A percentile compares a stretch with the other conserved stretches of the same genome.
Conservation (phyloP, 1,140 invertebrate species). For the Lasioglossum baleicum region DNA sequence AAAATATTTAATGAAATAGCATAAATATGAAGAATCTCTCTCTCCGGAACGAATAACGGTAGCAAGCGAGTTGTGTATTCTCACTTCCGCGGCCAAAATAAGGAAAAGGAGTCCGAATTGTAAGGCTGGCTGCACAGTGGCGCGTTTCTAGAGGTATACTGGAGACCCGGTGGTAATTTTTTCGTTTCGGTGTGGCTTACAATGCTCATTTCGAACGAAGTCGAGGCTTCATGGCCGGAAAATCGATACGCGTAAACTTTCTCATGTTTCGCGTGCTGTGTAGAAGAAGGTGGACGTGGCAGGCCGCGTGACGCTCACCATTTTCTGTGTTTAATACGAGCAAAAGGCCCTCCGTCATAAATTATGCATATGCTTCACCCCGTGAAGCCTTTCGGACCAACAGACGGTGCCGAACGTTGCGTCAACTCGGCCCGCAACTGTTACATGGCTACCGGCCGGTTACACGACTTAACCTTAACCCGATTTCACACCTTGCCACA, state of each 20-base stretch:
- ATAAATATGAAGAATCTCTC: too few species aligned
- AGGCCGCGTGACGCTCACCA: not conserved
- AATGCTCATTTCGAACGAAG: not conserved
- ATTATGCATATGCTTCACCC: constrained; percentile 21
- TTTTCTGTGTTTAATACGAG: constrained; percentile 29
- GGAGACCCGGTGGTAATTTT: not conserved
- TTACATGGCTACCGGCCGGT: constrained; percentile 58
- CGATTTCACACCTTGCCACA: constrained; percentile 58
- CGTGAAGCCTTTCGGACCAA: constrained; percentile 18
- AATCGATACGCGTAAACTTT: constrained; percentile 46
- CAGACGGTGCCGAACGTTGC: constrained; percentile 35
- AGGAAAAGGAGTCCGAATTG: too few species aligned
- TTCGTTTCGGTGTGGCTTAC: not conserved
- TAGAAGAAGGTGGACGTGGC: not conserved
- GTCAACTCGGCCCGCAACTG: constrained; percentile 45
- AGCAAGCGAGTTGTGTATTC: too few species aligned
- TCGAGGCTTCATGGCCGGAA: not conserved
- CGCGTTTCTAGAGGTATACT: too few species aligned
- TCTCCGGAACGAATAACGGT: too few species aligned
- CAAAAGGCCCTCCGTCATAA: constrained; percentile 5
- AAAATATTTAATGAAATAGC: too few species aligned
- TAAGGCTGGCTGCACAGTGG: too few species aligned
- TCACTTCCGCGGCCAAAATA: too few species aligned
- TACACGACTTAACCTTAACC: constrained; percentile 69
- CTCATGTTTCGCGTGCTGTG: constrained; percentile 36